Conservation (phyloP, 1,140 invertebrate genomes). For the Pseudomyrmex concolor region DNA sequence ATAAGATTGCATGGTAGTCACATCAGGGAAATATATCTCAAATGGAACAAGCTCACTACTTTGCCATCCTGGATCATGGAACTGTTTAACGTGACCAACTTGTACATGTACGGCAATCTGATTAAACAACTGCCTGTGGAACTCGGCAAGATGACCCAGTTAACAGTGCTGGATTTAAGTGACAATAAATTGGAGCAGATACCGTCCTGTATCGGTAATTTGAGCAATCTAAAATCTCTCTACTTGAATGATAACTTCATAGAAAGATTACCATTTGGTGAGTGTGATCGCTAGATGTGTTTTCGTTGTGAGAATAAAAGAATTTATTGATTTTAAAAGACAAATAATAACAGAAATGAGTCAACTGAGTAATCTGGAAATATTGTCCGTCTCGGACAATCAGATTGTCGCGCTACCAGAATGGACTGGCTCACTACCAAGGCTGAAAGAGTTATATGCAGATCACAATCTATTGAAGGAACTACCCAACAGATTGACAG, state of each 20-base stretch:
- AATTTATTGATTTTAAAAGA: conserved; percentile 30
- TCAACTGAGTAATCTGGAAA: conserved; percentile 73
- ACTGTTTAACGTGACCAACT: conserved; percentile 77
- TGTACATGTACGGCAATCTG: conserved; percentile 78
- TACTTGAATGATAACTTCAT: conserved; percentile 76
- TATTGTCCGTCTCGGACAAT: conserved; percentile 75
- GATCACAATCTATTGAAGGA: conserved; percentile 79
- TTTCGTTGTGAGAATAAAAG: background rate
- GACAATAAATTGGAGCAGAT: conserved; percentile 74
- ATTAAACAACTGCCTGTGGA: conserved; percentile 73
- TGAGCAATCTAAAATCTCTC: conserved; percentile 71
- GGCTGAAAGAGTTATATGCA: conserved; percentile 73
- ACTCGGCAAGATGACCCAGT: conserved; percentile 69
- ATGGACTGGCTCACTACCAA: conserved; percentile 78
- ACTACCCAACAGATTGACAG: conserved; percentile 78
- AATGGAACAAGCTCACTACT: conserved; percentile 76
- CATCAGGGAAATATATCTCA: conserved; percentile 79
- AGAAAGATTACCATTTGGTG: conserved; percentile 72
- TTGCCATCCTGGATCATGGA: conserved; percentile 78
- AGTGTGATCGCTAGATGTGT: conserved; percentile 41
- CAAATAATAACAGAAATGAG: conserved; percentile 70
- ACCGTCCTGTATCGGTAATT: conserved; percentile 67
- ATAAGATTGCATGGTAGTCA: conserved; percentile 72
- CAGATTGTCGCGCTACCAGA: conserved; percentile 76
- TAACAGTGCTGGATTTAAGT: conserved; percentile 77